Base-by-base conservation (phyloP, 2,113 vertebrate species). In the Platysternon megacephalum region DNA sequence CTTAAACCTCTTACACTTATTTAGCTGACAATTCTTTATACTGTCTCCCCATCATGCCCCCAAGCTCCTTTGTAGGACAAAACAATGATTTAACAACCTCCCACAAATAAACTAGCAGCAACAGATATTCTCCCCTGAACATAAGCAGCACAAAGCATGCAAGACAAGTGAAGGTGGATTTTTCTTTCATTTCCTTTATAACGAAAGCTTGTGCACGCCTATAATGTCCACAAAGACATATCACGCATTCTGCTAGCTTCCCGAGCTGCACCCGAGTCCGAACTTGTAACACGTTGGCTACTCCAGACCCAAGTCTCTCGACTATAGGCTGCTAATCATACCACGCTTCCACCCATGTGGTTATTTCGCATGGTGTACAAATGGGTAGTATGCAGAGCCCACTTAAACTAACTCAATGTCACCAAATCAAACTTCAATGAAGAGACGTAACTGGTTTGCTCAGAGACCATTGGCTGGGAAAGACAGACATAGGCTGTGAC, bases 1-100 rank as follows among this genome's bases (percentile, higher is more conserved):
- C 79, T 96, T 97, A 92, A 93, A 85, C 85, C 85, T 79, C 94
- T 97, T 92, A 95, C 93, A 95, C 89, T 89, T 95, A 65, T 48
- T 97, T 95, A 84, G 89, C 53, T 46, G 53, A 83, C 53, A 83
- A 12, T 28, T 94, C 89, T 94, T 97, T 90, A 79, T 24, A 79
- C 86, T 79, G 2, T 42, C 95, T 78, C 86, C 87, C 58, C 86
- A 84, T 85, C 87, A 55, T 22, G 3, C 32, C 92, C 83, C 74
- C 78, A 9, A 82, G 8, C 4, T 93, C 68, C 82, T 83, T 53
- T 56, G 91, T n/a, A 68, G 74, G 83, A 88, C 48, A 76, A 94
- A 53, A 65, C 14, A 83, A 49, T 55, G 52, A 92, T 85, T 95
- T 46, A 89, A 61, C 44, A 9, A 86, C 86, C 72, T 89, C 55